Conservation (phyloP, 2,797 vertebrate species). For the Sebastes cheni region DNA sequence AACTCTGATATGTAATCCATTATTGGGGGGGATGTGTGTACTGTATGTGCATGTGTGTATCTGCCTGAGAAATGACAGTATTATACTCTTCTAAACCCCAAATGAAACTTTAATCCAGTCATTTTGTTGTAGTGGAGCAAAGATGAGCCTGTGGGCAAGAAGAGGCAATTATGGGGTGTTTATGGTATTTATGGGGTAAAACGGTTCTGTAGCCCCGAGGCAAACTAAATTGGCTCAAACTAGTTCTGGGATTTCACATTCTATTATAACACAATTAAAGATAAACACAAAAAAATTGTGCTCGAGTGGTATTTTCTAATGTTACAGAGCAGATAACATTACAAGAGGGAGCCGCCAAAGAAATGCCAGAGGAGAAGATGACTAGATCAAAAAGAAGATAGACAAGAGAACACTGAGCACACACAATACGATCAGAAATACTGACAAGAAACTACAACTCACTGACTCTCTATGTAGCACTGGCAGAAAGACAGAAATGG, state of each 20-base stretch:
- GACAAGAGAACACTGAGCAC: background rate
- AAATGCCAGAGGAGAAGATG: background rate
- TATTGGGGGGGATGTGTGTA: background rate
- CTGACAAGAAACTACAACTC: background rate
- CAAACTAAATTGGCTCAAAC: background rate
- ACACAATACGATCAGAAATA: background rate
- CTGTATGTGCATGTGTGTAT: background rate
- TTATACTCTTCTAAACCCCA: background rate
- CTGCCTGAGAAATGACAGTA: background rate
- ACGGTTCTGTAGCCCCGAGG: background rate
- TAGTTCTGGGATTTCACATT: constrained; percentile 3
- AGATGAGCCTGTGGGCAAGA: constrained; percentile 9
- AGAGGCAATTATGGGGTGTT: constrained; percentile 26
- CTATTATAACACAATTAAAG: constrained; percentile 33
- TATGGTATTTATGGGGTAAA: constrained; percentile 16
- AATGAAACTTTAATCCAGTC: background rate
- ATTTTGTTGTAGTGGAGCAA: background rate
- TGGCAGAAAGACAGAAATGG: background rate
- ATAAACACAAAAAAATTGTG: constrained; percentile 8
- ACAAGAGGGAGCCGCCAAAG: background rate
- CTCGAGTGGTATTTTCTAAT: constrained; percentile 1
- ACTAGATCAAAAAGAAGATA: background rate
- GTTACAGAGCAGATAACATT: background rate
- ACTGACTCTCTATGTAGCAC: background rate
- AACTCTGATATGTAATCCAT: constrained; percentile 1